Conservation (phyloP, 2,888 invertebrate genomes). For the Phania funesta region DNA sequence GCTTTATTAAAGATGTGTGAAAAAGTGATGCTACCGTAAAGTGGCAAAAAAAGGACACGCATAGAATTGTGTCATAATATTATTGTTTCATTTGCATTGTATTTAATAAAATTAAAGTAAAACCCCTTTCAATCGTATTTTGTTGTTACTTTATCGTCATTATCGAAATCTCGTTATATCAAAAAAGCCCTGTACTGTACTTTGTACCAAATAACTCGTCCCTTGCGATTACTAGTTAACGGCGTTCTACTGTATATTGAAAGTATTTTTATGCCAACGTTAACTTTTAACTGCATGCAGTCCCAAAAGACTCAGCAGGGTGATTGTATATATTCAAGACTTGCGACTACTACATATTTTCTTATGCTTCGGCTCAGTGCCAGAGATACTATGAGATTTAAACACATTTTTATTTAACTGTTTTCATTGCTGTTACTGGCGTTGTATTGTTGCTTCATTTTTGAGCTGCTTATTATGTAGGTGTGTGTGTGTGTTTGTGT, state of each 20-base stretch:
- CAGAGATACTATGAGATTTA: constrained; percentile 35
- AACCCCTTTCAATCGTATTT: too few species aligned
- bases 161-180: too few species aligned
- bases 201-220: too few species aligned
- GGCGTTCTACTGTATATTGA: too few species aligned
- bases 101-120: too few species aligned
- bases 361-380: constrained; percentile 11
- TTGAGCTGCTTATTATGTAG: constrained; percentile 2
- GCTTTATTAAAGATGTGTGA: too few species aligned
- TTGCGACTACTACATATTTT: constrained; percentile 31
- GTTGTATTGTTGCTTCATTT: constrained; percentile 31
- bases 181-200: too few species aligned
- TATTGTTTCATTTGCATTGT: too few species aligned
- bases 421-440: constrained; percentile 13
- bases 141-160: too few species aligned
- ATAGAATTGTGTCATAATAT: too few species aligned
- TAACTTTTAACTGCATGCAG: constrained; percentile 61
- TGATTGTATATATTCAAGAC: constrained; percentile 57
- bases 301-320: constrained; percentile 59
- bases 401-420: constrained; percentile 31
- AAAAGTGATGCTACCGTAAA: too few species aligned
- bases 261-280: constrained; percentile 60
- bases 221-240: background rate
- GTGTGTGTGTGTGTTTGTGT: constrained; percentile 27
- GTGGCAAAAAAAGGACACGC: too few species aligned